Percentiles rank a stretch among this genome's conserved stretches.
Evolutionary conservation across 1,140 invertebrate genomes (phyloP).

Genomic region (Thrips palmi): DNA sequence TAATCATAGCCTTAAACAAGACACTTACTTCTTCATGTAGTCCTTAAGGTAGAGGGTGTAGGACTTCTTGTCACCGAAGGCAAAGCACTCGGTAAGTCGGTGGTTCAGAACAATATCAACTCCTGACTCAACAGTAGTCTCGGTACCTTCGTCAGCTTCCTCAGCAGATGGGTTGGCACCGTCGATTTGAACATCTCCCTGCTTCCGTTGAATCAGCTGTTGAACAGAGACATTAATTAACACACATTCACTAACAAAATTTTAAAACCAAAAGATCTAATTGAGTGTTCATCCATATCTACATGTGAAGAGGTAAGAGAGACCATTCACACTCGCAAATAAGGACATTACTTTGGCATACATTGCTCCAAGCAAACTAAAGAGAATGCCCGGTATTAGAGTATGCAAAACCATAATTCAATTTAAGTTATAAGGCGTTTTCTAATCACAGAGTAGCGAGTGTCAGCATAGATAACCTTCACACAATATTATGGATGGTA

Average conservation of each 20-base stretch:
- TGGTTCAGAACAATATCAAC: slow-evolving; percentile 90
- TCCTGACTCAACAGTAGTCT: slow-evolving; percentile 51
- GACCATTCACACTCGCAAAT: too few species aligned
- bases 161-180: slow-evolving; percentile 88
- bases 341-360: too few species aligned
- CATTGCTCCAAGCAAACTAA: too few species aligned
- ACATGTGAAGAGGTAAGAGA: too few species aligned
- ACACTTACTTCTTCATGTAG: slow-evolving; percentile 83
- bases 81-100: slow-evolving; percentile 67
- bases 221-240: slow-evolving; percentile 12
- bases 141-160: slow-evolving; percentile 71
- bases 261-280: too few species aligned
- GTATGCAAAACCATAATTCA: too few species aligned
- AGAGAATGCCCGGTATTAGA: too few species aligned
- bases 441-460: too few species aligned
- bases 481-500: not conserved
- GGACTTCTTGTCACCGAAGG: slow-evolving; percentile 72
- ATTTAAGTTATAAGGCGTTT: too few species aligned
- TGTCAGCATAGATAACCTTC: not conserved
- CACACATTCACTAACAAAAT: too few species aligned
- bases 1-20: not conserved
- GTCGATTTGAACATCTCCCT: slow-evolving; percentile 61
- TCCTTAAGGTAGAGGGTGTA: slow-evolving; percentile 87
- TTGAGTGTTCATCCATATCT: too few species aligned
- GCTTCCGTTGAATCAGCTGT: slow-evolving; percentile 48